A percentile compares a stretch with the other conserved stretches of the same genome.
These are phyloP conservation scores for Atethmia centrago DNA, from an alignment of 2,888 invertebrate genomes.

Conservation along the genomic window DNA sequence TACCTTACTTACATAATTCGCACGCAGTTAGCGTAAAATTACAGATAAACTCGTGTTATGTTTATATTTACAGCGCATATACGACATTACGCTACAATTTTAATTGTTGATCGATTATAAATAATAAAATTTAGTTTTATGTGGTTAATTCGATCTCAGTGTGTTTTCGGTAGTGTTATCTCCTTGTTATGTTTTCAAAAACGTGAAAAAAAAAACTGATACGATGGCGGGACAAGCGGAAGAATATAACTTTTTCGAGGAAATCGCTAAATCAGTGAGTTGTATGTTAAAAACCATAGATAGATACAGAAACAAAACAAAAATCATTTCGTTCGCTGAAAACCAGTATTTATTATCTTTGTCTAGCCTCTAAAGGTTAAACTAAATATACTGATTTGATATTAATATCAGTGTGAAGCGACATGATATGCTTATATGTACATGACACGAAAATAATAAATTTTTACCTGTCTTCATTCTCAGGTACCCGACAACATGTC, in stretches of 20 bases:
- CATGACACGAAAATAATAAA: not conserved
- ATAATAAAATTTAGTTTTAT: not conserved
- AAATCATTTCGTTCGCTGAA: not conserved
- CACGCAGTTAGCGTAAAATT: conserved; percentile 22
- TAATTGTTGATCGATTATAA: conserved; percentile 22
- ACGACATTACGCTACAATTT: conserved; percentile 15
- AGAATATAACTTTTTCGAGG: conserved; percentile 29
- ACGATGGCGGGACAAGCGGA: not conserved
- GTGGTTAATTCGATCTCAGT: not conserved
- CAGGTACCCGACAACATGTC: conserved; percentile 47
- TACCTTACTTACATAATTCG: conserved; percentile 17
- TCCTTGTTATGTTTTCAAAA: not conserved
- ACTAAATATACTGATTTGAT: not conserved
- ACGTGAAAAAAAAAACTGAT: not conserved
- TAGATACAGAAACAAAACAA: not conserved
- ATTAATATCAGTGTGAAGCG: not conserved
- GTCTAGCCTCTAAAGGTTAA: not conserved
- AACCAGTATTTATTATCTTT: not conserved
- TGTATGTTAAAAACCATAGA: not conserved
- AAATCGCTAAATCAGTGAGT: conserved; percentile 30
- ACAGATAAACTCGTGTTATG: conserved; percentile 23
- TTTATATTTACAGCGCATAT: conserved; percentile 24
- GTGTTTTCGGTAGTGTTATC: not conserved
- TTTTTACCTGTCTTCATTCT: not conserved
- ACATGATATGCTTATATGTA: not conserved